Base-by-base conservation (phyloP, 2,797 vertebrate genomes). In the Phoebastria nigripes region DNA sequence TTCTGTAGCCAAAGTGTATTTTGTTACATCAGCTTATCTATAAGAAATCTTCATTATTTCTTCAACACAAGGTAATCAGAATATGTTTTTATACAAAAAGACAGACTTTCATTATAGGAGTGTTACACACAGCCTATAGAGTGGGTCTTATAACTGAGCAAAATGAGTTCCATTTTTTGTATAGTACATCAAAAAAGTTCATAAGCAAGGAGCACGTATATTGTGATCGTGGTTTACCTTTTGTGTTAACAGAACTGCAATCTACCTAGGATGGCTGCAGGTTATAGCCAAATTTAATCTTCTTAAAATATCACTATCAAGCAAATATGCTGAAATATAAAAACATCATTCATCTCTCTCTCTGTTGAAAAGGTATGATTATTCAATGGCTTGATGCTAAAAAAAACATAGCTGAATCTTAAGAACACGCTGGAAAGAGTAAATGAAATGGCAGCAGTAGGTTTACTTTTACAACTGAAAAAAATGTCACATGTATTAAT, bases 401-500 rank as follows among this genome's bases (percentile, higher is more conserved):
- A 92, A 92, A 77, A 18, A 82, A 11, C 65, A 47, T 39, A 93
- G 65, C 73, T 93, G 89, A 96, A 93, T 98, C 65, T 5, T 90
- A 79, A 82, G 93, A 96, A 93, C 85, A 77, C 11, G 11, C 82
- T 94, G 88, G 80, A 96, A 97, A 96, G 74, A 94, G 77, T 97
- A 97, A 97, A 93, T 96, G 96, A 98, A 98, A 91, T 95, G 84
- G 96, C 94, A 94, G 94, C 89, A 94, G 83, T 88, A 94, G 97
- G 93, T 98, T 98, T 98, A 98, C 97, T 98, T 98, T 97, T 97
- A 97, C 97, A 98, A 97, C 96, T 93, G 96, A 97, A 98, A 98
- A 98, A 98, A 97, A 97, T 96, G 97, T 98, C 98, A 98, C 93
- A 97, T 98, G 98, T 98, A 98, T 98, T 98, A 98, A 98, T 98